Evolutionary conservation across 2,888 invertebrate species (phyloP).

Genomic region (Ecliptopera silaceata): DNA sequence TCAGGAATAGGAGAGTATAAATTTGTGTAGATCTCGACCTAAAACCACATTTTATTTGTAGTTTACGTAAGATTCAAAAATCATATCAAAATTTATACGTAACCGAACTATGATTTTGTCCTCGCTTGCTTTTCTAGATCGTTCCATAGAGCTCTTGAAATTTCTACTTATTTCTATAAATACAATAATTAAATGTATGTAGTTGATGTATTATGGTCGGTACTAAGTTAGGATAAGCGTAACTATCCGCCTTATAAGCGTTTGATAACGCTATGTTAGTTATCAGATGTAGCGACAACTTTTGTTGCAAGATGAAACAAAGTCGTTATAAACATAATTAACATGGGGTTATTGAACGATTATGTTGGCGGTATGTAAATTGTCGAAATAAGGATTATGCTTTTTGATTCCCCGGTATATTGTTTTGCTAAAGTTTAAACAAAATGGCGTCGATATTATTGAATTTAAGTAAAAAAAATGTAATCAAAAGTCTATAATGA

Average conservation of each 20-base stretch:
- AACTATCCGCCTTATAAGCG: constrained; percentile 43
- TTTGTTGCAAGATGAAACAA: background rate
- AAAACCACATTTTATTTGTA: constrained; percentile 54
- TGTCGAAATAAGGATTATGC: constrained; percentile 56
- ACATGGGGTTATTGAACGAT: background rate
- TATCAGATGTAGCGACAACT: background rate
- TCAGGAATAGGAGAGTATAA: too few species aligned
- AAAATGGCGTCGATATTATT: constrained; percentile 27
- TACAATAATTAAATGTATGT: constrained; percentile 64
- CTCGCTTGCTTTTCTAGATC: constrained; percentile 69
- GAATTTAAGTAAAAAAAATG: background rate
- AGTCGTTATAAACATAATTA: background rate
- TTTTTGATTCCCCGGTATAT: constrained; percentile 43
- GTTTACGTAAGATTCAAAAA: constrained; percentile 63
- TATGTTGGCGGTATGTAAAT: constrained; percentile 58
- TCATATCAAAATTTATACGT: constrained; percentile 82
- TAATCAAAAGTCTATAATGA: background rate
- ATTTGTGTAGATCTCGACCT: constrained; percentile 37
- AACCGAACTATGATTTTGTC: constrained; percentile 56
- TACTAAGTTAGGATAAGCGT: constrained; percentile 61
- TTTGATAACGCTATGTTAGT: background rate
- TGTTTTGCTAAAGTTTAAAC: constrained; percentile 13
- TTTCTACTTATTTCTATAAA: constrained; percentile 57
- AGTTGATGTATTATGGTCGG: constrained; percentile 75
- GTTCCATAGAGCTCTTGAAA: constrained; percentile 52